Evolutionary conservation across 2,797 vertebrate genomes (phyloP).

Genomic region (Gadopsis marmoratus): DNA sequence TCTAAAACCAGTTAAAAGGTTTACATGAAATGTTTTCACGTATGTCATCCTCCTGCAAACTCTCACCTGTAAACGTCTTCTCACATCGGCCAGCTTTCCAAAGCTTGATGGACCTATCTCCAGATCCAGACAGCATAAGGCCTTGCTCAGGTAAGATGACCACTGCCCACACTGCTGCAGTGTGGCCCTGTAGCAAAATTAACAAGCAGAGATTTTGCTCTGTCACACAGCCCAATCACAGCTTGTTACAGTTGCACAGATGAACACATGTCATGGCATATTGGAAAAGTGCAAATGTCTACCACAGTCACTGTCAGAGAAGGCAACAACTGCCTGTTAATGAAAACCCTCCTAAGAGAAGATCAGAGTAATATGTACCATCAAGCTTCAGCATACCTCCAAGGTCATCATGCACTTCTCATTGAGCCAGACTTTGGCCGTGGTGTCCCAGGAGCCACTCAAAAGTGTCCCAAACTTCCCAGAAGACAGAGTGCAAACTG

Average conservation of each 20-base stretch:
- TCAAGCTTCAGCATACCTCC: constrained; percentile 85
- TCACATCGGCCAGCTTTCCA: constrained; percentile 98
- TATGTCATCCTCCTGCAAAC: background rate
- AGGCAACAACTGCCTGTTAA: accelerated
- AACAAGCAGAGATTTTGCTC: constrained; percentile 12
- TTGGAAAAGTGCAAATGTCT: background rate
- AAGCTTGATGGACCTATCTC: constrained; percentile 96
- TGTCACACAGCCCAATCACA: background rate
- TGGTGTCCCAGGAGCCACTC: constrained; percentile 98
- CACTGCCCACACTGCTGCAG: constrained; percentile 96
- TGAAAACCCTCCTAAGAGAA: background rate
- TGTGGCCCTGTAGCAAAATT: constrained; percentile 88
- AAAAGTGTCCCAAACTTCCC: constrained; percentile 97
- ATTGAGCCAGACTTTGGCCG: constrained; percentile 97
- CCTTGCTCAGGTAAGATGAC: constrained; percentile 96
- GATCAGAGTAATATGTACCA: background rate
- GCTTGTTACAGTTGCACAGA: background rate
- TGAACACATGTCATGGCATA: background rate
- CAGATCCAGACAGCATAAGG: constrained; percentile 97
- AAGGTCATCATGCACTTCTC: constrained; percentile 99
- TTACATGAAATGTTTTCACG: background rate
- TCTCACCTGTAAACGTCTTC: constrained; percentile 90
- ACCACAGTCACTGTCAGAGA: background rate
- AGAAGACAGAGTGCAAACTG: constrained; percentile 96
- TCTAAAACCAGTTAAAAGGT: background rate